Evolutionary conservation across 2,797 vertebrate species (phyloP).

Genomic region (Lerista edwardsae): DNA sequence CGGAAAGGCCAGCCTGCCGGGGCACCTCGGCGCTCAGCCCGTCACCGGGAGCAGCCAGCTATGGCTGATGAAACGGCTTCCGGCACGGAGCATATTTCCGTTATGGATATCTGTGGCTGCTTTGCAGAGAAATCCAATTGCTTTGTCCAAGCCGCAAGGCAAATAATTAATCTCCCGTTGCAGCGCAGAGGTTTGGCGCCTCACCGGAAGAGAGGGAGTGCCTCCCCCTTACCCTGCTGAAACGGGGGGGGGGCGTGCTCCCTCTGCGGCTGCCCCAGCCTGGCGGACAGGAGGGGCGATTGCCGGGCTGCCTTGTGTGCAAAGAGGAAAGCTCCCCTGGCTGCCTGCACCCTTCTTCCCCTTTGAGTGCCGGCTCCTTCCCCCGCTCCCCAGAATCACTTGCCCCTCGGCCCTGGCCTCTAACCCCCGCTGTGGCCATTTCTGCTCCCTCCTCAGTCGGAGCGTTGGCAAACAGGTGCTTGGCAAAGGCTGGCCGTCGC

Average conservation of each 20-base stretch:
- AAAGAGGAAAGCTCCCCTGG: not conserved
- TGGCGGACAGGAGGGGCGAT: too few species aligned
- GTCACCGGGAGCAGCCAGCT: conserved; percentile 68
- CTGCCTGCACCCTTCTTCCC: too few species aligned
- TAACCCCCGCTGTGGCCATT: not conserved
- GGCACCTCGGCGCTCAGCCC: conserved; percentile 59
- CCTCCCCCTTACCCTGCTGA: not conserved
- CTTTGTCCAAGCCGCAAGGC: conserved; percentile 56
- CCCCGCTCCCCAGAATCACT: too few species aligned
- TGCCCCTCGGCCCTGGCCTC: too few species aligned
- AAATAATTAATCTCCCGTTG: conserved; percentile 64
- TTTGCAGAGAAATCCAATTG: conserved; percentile 39
- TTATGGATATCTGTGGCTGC: not conserved
- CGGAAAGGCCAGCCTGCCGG: conserved; percentile 40
- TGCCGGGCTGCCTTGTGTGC: not conserved
- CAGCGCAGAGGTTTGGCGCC: conserved; percentile 47
- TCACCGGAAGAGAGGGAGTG: not conserved
- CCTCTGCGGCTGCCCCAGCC: not conserved
- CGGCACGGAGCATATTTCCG: conserved; percentile 64
- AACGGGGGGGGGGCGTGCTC: not conserved
- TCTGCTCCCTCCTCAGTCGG: not conserved
- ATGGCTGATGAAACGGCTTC: conserved; percentile 66
- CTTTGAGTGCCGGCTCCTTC: too few species aligned
- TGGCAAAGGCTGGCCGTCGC: too few species aligned
- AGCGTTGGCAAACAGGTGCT: too few species aligned